Conservation (phyloP, 2,797 vertebrate genomes). For the Danio jaintianensis region DNA sequence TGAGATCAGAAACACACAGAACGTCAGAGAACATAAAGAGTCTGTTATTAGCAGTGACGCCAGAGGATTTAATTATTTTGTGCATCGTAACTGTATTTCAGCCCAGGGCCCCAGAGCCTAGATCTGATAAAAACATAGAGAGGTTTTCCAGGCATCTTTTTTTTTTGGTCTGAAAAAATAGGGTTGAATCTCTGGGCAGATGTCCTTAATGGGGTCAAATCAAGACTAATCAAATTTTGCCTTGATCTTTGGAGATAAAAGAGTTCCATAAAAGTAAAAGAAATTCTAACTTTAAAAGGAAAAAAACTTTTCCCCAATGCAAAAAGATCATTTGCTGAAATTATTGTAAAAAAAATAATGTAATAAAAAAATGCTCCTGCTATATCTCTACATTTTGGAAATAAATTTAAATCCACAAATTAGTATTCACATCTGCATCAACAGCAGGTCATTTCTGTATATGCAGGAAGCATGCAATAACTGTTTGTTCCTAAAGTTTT, state of each 20-base stretch:
- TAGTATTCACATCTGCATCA: background rate
- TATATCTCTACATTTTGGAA: background rate
- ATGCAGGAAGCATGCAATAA: background rate
- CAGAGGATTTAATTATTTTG: constrained; percentile 14
- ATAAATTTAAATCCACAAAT: background rate
- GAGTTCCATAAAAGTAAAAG: constrained; percentile 1
- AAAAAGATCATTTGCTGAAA: background rate
- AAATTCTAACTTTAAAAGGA: constrained; percentile 2
- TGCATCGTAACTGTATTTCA: constrained; percentile 23
- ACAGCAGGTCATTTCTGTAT: background rate
- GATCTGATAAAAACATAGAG: constrained; percentile 37
- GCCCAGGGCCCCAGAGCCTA: background rate
- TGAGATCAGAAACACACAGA: background rate
- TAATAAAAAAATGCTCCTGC: background rate
- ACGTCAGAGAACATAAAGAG: constrained; percentile 19
- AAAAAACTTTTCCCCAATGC: background rate
- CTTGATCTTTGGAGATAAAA: constrained; percentile 11
- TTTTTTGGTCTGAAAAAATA: constrained; percentile 17
- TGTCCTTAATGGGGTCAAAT: constrained; percentile 23
- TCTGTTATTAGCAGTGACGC: constrained; percentile 8
- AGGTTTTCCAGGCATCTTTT: constrained; percentile 7
- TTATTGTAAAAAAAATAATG: background rate
- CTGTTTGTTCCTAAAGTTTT: background rate
- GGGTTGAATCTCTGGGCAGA: background rate
- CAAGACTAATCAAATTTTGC: background rate